Percentiles rank a stretch among this genome's conserved stretches.
These are phyloP conservation scores for Zingel zingel DNA, from an alignment of 2,113 vertebrate species.

Conservation along the genomic window DNA sequence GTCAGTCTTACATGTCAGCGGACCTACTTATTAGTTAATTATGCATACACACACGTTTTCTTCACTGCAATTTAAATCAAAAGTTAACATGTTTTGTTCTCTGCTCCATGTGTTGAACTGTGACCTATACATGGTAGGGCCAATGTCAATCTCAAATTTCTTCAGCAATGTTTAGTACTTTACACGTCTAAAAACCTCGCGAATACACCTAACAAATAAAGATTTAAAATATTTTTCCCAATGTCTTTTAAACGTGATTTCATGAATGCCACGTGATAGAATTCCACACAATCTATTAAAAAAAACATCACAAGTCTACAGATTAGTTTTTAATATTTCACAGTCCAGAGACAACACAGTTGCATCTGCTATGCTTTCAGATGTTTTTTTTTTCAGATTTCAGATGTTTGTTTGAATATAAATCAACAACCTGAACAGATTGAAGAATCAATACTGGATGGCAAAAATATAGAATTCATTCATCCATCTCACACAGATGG, in stretches of 20 bases:
- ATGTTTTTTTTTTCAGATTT: not conserved
- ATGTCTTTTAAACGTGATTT: not conserved
- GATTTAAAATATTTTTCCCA: not conserved
- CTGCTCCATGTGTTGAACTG: not conserved
- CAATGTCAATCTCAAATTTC: not conserved
- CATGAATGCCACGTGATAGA: not conserved
- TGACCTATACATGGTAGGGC: not conserved
- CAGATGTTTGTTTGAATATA: conserved; percentile 24
- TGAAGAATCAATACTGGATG: conserved; percentile 65
- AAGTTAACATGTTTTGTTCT: not conserved
- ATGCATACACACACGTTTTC: not conserved
- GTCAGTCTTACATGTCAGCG: not conserved
- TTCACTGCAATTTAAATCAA: not conserved
- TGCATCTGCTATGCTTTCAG: conserved; percentile 31
- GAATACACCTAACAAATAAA: not conserved
- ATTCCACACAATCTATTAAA: not conserved
- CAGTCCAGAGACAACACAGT: conserved; percentile 62
- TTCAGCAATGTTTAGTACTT: not conserved
- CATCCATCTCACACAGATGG: conserved; percentile 44
- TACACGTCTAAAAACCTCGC: not conserved
- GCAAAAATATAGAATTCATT: conserved; percentile 67
- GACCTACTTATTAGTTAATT: too few species aligned
- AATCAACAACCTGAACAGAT: conserved; percentile 51
- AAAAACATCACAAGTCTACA: conserved; percentile 4
- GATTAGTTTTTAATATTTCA: conserved; percentile 60